Conservation (phyloP, 2,797 vertebrate genomes). For the Neoniphon sammara region DNA sequence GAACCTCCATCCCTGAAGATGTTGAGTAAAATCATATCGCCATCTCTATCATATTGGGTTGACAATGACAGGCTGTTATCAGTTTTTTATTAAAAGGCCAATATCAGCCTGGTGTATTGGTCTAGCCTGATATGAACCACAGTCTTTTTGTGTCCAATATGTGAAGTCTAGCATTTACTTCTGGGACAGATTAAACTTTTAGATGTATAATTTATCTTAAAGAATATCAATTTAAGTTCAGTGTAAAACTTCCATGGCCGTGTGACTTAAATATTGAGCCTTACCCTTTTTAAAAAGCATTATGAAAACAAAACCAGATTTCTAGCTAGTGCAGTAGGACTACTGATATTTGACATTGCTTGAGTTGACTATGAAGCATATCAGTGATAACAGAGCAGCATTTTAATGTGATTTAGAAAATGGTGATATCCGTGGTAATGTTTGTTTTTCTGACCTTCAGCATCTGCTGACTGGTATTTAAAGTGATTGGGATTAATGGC, state of each 20-base stretch:
- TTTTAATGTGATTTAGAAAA: conserved; percentile 39
- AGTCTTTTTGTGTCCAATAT: too few relatives aligned
- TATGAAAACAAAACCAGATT: too few relatives aligned
- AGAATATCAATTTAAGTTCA: not conserved
- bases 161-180: conserved; percentile 1
- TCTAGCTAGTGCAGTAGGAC: not conserved
- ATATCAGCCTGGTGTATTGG: conserved; percentile 1
- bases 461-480: conserved; percentile 22
- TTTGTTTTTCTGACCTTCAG: conserved; percentile 50
- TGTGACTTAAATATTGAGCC: not conserved
- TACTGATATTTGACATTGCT: not conserved
- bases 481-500: conserved; percentile 35
- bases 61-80: not conserved
- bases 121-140: not conserved
- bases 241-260: not conserved
- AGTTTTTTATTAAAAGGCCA: not conserved
- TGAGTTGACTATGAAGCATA: conserved; percentile 3
- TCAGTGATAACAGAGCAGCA: conserved; percentile 27
- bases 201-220: not conserved
- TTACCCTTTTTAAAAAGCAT: not conserved
- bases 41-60: not conserved
- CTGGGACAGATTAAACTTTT: not conserved
- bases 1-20: too few relatives aligned
- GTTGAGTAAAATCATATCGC: not conserved
- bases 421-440: conserved; percentile 21